Percentiles rank a stretch among this genome's conserved stretches.
Conservation (phyloP, 2,113 vertebrate genomes). For the Lucifuga dentata region DNA sequence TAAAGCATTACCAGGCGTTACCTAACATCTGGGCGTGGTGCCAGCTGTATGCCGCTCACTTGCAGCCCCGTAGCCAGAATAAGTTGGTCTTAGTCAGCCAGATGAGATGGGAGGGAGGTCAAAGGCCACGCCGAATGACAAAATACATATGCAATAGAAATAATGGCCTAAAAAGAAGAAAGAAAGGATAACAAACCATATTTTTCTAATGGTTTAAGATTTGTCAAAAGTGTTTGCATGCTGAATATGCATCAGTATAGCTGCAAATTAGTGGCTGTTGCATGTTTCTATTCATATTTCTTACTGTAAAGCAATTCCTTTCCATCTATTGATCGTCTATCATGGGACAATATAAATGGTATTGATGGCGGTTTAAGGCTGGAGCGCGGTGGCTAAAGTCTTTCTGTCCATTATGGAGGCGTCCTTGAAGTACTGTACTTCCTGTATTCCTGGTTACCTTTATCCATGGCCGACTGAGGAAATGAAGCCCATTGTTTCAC, state of each 20-base stretch:
- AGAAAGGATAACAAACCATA: too few relatives aligned
- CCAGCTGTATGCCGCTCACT: slow-evolving; percentile 35
- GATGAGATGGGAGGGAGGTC: slow-evolving; percentile 1
- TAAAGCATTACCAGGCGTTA: slow-evolving; percentile 20
- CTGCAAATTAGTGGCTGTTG: too few relatives aligned
- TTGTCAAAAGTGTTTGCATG: too few relatives aligned
- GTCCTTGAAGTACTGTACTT: background rate
- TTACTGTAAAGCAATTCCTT: too few relatives aligned
- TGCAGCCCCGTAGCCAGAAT: background rate
- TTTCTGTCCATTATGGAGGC: background rate
- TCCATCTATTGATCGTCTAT: too few relatives aligned
- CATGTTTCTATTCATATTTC: too few relatives aligned
- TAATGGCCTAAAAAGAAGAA: too few relatives aligned
- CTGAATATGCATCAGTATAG: too few relatives aligned
- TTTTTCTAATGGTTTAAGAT: too few relatives aligned
- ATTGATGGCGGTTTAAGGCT: background rate
- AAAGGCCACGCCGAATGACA: slow-evolving; percentile 1
- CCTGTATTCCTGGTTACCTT: slow-evolving; percentile 13
- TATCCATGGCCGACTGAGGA: slow-evolving; percentile 25
- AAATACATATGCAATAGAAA: too few relatives aligned
- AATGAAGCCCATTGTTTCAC: slow-evolving; percentile 61
- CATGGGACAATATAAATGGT: too few relatives aligned
- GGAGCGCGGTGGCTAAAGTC: background rate
- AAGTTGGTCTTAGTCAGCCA: slow-evolving; percentile 18
- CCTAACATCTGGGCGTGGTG: slow-evolving; percentile 64